A percentile compares a stretch with the other conserved stretches of the same genome.
These are phyloP conservation scores for Henicopernis longicauda DNA, from an alignment of 2,113 vertebrate species.

Conservation along the genomic window DNA sequence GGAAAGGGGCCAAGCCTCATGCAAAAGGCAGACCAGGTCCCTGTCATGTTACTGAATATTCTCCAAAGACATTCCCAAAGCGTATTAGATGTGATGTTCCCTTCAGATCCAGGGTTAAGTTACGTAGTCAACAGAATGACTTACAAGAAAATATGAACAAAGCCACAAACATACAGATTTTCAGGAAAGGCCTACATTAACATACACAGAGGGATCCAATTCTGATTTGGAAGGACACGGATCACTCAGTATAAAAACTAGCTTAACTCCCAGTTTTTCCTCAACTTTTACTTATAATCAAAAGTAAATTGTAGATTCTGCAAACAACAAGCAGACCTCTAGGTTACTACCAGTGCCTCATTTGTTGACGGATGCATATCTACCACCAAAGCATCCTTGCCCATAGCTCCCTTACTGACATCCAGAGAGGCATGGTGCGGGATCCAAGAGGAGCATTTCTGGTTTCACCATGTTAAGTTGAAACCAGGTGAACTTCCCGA, in stretches of 20 bases:
- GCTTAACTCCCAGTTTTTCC: background rate
- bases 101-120: background rate
- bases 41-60: background rate
- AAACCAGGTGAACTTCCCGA: background rate
- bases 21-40: background rate
- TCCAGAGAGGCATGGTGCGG: background rate
- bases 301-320: background rate
- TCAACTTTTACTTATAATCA: background rate
- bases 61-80: background rate
- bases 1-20: background rate
- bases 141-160: background rate
- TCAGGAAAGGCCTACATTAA: background rate
- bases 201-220: background rate
- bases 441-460: background rate
- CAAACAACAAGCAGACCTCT: background rate
- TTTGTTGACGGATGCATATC: background rate
- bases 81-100: background rate
- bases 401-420: background rate
- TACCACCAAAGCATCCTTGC: background rate
- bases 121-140: background rate
- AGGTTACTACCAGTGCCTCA: background rate
- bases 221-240: background rate
- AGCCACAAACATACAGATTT: background rate
- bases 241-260: background rate
- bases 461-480: accelerated